Conservation (phyloP, 2,797 vertebrate genomes). For the Limosa lapponica region DNA sequence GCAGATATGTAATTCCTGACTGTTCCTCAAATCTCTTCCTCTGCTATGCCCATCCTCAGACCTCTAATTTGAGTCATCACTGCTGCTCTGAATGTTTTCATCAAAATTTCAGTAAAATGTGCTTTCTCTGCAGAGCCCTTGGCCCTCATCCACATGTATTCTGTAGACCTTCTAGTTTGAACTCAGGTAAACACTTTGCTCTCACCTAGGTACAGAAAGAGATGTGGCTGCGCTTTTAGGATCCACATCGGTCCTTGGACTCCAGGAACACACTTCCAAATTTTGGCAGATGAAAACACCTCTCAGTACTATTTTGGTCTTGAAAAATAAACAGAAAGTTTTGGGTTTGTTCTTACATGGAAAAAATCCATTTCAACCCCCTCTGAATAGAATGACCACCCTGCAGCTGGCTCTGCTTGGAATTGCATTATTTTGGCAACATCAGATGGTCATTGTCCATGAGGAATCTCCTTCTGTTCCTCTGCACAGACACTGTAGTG, state of each 20-base stretch:
- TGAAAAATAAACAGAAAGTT: not conserved
- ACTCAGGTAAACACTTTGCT: not conserved
- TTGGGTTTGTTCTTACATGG: not conserved
- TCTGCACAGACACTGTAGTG: not conserved
- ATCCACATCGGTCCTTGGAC: not conserved
- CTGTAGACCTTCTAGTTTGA: not conserved
- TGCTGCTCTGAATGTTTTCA: not conserved
- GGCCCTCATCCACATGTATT: not conserved
- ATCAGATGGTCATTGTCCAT: fast-evolving
- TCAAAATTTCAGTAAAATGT: not conserved
- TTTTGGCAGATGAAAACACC: not conserved
- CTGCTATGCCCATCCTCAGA: not conserved
- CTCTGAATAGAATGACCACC: not conserved
- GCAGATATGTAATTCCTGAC: not conserved
- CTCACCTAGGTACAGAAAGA: not conserved
- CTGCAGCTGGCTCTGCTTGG: not conserved
- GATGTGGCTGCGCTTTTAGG: not conserved
- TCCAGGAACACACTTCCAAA: not conserved
- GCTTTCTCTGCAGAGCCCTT: not conserved
- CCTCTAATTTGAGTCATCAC: not conserved
- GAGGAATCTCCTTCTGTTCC: not conserved
- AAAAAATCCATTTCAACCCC: not conserved
- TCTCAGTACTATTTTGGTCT: not conserved
- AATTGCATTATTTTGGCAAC: not conserved
- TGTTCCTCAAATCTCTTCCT: not conserved